Percentiles rank a stretch among this genome's conserved stretches.
Evolutionary conservation across 2,888 invertebrate genomes (phyloP).

Genomic region (Cerastis rubricosa): DNA sequence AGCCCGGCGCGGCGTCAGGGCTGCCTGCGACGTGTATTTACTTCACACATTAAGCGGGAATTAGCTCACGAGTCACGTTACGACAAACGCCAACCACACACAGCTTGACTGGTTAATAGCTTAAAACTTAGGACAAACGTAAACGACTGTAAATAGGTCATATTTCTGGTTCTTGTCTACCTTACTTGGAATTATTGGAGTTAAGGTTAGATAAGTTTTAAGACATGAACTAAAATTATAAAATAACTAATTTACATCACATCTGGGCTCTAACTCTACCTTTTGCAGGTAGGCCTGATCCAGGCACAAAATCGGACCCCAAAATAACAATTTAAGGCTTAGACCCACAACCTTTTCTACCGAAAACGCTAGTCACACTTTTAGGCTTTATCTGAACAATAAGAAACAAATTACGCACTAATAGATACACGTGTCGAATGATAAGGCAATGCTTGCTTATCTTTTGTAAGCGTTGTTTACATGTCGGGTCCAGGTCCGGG

Average conservation of each 20-base stretch:
- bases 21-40: constrained; percentile 57
- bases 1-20: constrained; percentile 3
- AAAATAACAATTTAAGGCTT: background rate
- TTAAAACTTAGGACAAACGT: constrained; percentile 6
- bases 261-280: background rate
- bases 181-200: background rate
- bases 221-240: background rate
- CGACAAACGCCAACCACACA: constrained; percentile 54
- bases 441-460: constrained; percentile 26
- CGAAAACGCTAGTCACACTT: background rate
- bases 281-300: background rate
- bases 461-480: constrained; percentile 25
- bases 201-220: no score
- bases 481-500: constrained; percentile 31
- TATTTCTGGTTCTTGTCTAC: background rate
- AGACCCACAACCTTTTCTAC: constrained; percentile 2
- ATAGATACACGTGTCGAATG: constrained; percentile 3
- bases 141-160: constrained; percentile 1
- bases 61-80: constrained; percentile 55
- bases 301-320: background rate
- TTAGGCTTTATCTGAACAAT: background rate
- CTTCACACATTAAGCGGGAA: constrained; percentile 53
- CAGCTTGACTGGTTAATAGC: constrained; percentile 39
- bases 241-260: background rate
- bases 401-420: background rate